A percentile compares a stretch with the other conserved stretches of the same genome.
These are phyloP conservation scores for Leptinotarsa lineolata DNA, from an alignment of 1,140 invertebrate genomes.

Conservation along the genomic window DNA sequence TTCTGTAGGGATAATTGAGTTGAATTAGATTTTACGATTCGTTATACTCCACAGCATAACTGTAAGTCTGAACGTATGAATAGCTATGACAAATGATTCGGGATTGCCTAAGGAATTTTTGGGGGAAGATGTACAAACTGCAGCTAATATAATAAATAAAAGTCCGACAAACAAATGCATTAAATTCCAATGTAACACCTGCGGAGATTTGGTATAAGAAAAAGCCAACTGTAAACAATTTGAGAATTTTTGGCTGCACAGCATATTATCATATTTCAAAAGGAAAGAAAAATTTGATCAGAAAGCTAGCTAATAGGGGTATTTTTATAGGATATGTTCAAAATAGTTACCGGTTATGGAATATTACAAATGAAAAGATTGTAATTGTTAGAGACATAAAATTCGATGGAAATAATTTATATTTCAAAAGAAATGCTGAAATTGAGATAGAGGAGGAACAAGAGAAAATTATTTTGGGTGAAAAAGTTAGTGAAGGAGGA, in stretches of 20 bases:
- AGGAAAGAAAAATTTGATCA: conserved; percentile 40
- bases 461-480: conserved; percentile 8
- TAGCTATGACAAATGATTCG: conserved; percentile 47
- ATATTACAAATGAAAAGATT: conserved; percentile 31
- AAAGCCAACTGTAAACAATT: conserved; percentile 45
- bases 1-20: neutral
- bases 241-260: conserved; percentile 45
- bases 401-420: conserved; percentile 34
- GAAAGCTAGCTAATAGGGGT: conserved; percentile 36
- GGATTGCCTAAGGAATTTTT: conserved; percentile 45
- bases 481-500: conserved; percentile 10
- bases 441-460: neutral
- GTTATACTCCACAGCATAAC: conserved; percentile 20
- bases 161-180: conserved; percentile 8
- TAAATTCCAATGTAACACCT: neutral
- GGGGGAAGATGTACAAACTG: conserved; percentile 51
- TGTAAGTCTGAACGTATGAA: conserved; percentile 6
- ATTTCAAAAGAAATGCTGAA: conserved; percentile 27
- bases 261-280: conserved; percentile 47
- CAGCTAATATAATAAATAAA: conserved; percentile 24
- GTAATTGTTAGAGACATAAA: conserved; percentile 28
- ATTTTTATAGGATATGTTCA: conserved; percentile 40
- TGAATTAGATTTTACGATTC: conserved; percentile 22
- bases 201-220: conserved; percentile 38
- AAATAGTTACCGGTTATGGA: conserved; percentile 30